Evolutionary conservation across 2,113 vertebrate species (phyloP).

Genomic region (Anas platyrhynchos): DNA sequence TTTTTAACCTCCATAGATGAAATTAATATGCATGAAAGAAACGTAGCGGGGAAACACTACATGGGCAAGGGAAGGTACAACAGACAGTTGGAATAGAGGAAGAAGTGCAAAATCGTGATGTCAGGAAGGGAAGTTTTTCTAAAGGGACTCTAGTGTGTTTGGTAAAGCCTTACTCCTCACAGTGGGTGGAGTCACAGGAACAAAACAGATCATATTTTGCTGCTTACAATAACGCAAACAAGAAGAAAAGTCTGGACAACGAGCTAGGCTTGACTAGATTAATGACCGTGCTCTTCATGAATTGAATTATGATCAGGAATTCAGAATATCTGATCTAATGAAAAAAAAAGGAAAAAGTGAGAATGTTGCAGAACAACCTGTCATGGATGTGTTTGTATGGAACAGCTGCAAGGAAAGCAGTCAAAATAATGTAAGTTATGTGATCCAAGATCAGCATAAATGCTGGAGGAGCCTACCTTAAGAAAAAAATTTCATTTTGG

Average conservation of each 20-base stretch:
- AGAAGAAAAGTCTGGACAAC: background rate
- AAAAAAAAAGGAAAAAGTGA: background rate
- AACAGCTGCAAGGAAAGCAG: background rate
- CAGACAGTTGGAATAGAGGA: background rate
- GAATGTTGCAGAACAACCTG: background rate
- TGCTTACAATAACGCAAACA: background rate
- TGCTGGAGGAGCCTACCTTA: background rate
- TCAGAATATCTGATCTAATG: background rate
- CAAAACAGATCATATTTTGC: background rate
- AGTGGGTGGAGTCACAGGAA: background rate
- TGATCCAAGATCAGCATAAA: background rate
- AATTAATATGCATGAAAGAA: background rate
- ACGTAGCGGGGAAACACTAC: background rate
- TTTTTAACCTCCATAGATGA: background rate
- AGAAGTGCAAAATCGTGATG: background rate
- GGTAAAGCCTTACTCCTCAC: background rate
- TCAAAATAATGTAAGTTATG: background rate
- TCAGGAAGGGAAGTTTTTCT: background rate
- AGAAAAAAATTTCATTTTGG: background rate
- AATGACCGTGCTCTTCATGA: background rate
- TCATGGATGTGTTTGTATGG: accelerated
- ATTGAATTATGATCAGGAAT: background rate
- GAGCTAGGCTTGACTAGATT: background rate
- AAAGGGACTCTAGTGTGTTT: background rate
- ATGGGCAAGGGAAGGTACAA: background rate